phyloP scores from a whole-genome alignment of 2,113 vertebrate genomes.

The Sinocyclocheilus maitianheensis region DNA sequence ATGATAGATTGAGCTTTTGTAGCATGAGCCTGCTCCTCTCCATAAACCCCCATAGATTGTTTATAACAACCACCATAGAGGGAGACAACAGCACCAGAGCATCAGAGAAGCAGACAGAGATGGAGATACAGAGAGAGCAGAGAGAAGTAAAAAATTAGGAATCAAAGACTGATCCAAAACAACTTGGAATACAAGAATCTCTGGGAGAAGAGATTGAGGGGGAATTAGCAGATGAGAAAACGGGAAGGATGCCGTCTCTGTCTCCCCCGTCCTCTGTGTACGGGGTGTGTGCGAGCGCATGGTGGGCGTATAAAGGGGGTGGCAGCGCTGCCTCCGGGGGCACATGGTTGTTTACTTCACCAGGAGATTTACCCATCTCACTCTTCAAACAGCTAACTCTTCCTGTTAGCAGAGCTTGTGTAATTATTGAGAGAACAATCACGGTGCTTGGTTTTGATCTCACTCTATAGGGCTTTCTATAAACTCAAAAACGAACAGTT shows the following conservation, averaged over 20 bases:
- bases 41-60: constrained; percentile 70
- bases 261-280: neutral
- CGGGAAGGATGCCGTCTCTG: neutral
- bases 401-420: constrained; percentile 38
- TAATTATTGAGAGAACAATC: constrained; percentile 32
- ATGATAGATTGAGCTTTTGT: constrained; percentile 71
- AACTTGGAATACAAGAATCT: constrained; percentile 34
- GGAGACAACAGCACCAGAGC: constrained; percentile 60
- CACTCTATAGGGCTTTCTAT: constrained; percentile 19
- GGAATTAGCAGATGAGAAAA: constrained; percentile 39
- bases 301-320: constrained; percentile 40
- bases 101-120: constrained; percentile 53
- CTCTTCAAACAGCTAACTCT: constrained; percentile 39
- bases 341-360: constrained; percentile 40
- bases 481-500: neutral
- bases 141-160: constrained; percentile 32
- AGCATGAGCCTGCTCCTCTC: constrained; percentile 69
- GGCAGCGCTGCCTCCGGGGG: constrained; percentile 19
- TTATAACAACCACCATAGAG: constrained; percentile 66
- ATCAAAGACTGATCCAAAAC: constrained; percentile 26
- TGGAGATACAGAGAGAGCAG: constrained; percentile 19
- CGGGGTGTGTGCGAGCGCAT: neutral
- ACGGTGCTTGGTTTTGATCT: neutral
- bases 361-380: constrained; percentile 37
- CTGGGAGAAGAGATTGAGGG: constrained; percentile 39